Evolutionary conservation across 2,888 invertebrate species (phyloP), one percentile per base, ranked within the genome.

Genomic region (Meliscaeva auricollis): DNA sequence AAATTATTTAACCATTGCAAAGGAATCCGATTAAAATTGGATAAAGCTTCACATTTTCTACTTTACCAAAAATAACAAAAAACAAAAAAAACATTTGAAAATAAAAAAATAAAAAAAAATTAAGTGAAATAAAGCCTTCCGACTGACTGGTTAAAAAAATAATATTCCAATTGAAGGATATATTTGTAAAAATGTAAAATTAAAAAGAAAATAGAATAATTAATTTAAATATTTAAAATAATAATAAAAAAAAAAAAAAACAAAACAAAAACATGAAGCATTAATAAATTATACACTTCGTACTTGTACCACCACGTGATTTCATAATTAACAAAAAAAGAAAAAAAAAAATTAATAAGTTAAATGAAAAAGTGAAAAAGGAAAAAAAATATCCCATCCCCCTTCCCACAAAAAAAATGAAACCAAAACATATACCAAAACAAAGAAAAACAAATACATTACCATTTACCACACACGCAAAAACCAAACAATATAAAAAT

Each of bases 221-320:
- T 81, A 87, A 82, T 70, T 80, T 58, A 75, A 77, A 48, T 41
- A 69, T 54, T 69, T 50, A 54, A 41, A 50, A 52, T 38, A 30
- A 52, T 26, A 17, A 73, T 54, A 38, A 9, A 35, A 30, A 56
- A n/a, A 22, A 32, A 77, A 60, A 54, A 50, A 35, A 44, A n/a
- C n/a, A n/a, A n/a, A n/a, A n/a, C n/a, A n/a, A 68, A 26, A 73
- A 85, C 64, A 69, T 77, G 74, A 84, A 87, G 72, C 62, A 77
- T 81, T 69, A 68, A 75, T 69, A 87, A 50, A 64, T 50, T 66
- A 87, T 87, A 85, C 87, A 81, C 87, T 87, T 88, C 87, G 88
- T 88, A 87, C 87, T 88, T 87, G 87, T 88, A 88, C 88, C 88
- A 88, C 87, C 88, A 88, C 85, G 88, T 88, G 88, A 88, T 88